Percentiles rank a stretch among this genome's conserved stretches.
These are phyloP conservation scores for Polyommatus iphigenia DNA, from an alignment of 2,888 invertebrate species.

Conservation along the genomic window DNA sequence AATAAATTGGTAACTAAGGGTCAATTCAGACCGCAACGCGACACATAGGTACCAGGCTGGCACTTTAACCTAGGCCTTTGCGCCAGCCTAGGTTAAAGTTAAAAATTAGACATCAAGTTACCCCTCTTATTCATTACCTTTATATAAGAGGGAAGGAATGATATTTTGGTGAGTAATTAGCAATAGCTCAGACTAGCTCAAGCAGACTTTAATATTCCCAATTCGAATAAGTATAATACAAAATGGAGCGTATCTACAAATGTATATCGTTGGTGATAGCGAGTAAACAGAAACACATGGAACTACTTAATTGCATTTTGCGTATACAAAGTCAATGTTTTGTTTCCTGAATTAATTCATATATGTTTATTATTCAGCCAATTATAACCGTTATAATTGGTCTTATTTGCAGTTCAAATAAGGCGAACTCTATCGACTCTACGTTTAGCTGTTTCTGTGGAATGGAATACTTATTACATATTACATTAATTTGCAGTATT, in stretches of 20 bases:
- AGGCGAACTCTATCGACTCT: not conserved
- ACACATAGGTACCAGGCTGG: too few species aligned
- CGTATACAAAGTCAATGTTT: slow-evolving; percentile 14
- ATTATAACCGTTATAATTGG: slow-evolving; percentile 13
- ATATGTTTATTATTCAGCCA: slow-evolving; percentile 18
- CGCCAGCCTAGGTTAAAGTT: too few species aligned
- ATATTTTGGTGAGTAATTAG: too few species aligned
- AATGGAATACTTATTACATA: too few species aligned
- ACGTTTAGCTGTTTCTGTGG: not conserved
- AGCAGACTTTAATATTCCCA: too few species aligned
- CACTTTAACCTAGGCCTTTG: too few species aligned
- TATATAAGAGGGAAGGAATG: too few species aligned
- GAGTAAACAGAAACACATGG: slow-evolving; percentile 19
- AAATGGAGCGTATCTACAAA: not conserved
- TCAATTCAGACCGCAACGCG: too few species aligned
- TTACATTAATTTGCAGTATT: not conserved
- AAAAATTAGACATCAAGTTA: too few species aligned
- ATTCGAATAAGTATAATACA: not conserved
- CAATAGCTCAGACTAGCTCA: too few species aligned
- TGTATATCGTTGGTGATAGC: not conserved
- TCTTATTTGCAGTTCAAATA: not conserved
- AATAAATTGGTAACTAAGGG: too few species aligned
- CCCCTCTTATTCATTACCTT: too few species aligned
- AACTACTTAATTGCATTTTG: slow-evolving; percentile 19
- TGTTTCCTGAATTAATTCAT: slow-evolving; percentile 20